phyloP scores from a whole-genome alignment of 2,888 invertebrate genomes.

The Alloplasta piceator region DNA sequence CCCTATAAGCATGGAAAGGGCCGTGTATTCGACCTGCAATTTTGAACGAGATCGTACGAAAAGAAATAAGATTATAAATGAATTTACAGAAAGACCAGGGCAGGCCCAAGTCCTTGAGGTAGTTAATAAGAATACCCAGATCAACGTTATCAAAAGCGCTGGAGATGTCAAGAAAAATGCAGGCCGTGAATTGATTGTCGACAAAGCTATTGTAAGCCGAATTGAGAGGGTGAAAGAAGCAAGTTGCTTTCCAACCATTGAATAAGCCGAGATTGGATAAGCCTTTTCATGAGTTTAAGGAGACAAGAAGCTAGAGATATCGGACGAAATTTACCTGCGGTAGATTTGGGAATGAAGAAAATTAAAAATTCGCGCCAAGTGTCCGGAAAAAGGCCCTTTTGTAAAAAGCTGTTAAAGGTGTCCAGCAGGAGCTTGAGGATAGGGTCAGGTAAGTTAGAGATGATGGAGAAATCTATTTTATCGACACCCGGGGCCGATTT shows the following conservation, averaged over 20 bases:
- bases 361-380: constrained; percentile 19
- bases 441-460: no score
- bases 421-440: no score
- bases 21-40: no score
- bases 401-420: no score
- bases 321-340: constrained; percentile 33
- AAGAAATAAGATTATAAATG: no score
- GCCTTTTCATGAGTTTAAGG: constrained; percentile 1
- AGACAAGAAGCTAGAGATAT: constrained; percentile 23
- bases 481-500: constrained; percentile 2
- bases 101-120: no score
- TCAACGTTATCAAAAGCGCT: constrained; percentile 53
- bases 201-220: constrained; percentile 1
- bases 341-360: constrained; percentile 31
- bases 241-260: constrained; percentile 21
- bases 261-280: no score
- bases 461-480: no score
- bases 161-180: constrained; percentile 26
- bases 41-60: no score
- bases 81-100: no score
- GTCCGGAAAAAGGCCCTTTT: not conserved
- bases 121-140: not conserved
- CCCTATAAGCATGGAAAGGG: no score
- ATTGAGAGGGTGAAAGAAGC: not conserved
- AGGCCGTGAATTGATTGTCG: not conserved